Evolutionary conservation across 2,113 vertebrate species (phyloP), one percentile per base, ranked within the genome.

Genomic region (Esox niger): DNA sequence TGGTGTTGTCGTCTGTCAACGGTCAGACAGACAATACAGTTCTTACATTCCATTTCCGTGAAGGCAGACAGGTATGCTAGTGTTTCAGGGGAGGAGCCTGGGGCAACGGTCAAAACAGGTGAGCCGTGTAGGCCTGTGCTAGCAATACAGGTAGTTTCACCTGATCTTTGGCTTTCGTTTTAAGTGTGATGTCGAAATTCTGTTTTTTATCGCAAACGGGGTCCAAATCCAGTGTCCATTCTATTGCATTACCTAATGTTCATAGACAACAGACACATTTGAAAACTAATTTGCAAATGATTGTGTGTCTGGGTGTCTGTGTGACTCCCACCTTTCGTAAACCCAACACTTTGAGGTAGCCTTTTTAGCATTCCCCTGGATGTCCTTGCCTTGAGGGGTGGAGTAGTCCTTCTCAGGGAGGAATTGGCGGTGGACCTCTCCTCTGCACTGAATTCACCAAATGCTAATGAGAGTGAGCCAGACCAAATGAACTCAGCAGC

Each of bases 331-430:
- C 68, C 74, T 75, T 65, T 47, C 4, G 15, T 13, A 38, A 38
- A 38, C 35, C 43, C 46, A 55, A 72, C 30, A 30, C 35, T 38
- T 38, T 49, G 46, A 52, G 56, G 71, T 62, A 62, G 75, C 73
- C 82, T 8, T 69, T 70, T n/a, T 75, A 66, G 68, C 84, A 84
- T 88, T 90, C 82, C 73, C n/a, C 7, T 0, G 43, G 8, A 57
- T 70, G 79, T 65, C 60, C 52, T n/a, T 25, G 66, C 55, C 15
- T 27, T 38, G 25, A 2, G 26, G 55, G 21, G 10, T 21, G 54
- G 54, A 56, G 54, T 0, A 23, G 38, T 49, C 20, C 30, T 64
- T 66, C 64, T 13, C 64, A 66, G 32, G 49, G n/a, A 32, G 17
- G 30, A 20, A 46, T 21, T 27, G 21, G n/a, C n/a, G n/a, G n/a